Evolutionary conservation across 2,797 vertebrate species (phyloP).

Genomic region (Triplophysa bombifrons): DNA sequence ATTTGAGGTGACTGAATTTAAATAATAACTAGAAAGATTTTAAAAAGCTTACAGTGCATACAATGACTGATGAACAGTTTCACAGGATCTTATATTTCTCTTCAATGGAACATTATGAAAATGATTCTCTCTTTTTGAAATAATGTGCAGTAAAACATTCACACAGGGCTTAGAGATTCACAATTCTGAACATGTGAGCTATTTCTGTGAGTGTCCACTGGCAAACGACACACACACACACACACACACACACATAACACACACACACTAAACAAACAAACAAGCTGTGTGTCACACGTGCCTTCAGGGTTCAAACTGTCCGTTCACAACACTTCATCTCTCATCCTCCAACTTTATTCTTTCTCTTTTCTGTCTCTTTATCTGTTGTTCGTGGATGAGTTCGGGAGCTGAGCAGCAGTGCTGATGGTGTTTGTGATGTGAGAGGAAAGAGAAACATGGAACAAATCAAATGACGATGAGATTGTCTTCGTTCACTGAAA

Average conservation of each 20-base stretch:
- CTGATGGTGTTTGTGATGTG: background rate
- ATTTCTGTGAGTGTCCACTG: background rate
- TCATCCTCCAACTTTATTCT: background rate
- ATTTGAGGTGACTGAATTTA: too few relatives aligned
- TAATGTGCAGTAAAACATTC: too few relatives aligned
- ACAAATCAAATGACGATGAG: too few relatives aligned
- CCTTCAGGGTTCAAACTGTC: constrained; percentile 9
- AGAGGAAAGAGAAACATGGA: background rate
- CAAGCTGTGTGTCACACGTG: background rate
- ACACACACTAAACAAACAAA: background rate
- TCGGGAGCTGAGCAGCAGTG: too few relatives aligned
- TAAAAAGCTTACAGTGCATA: too few relatives aligned
- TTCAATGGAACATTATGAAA: too few relatives aligned
- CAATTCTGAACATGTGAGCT: too few relatives aligned
- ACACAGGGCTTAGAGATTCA: background rate
- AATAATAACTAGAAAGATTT: too few relatives aligned
- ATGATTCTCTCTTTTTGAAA: too few relatives aligned
- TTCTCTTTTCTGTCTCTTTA: background rate
- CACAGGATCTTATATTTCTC: too few relatives aligned
- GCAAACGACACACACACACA: background rate
- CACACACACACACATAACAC: background rate
- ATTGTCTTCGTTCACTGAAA: background rate
- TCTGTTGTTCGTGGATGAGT: too few relatives aligned
- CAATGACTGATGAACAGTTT: too few relatives aligned
- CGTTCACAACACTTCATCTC: background rate